Base-by-base conservation (phyloP, 2,888 invertebrate genomes). In the Hirtodrosophila confusa region DNA sequence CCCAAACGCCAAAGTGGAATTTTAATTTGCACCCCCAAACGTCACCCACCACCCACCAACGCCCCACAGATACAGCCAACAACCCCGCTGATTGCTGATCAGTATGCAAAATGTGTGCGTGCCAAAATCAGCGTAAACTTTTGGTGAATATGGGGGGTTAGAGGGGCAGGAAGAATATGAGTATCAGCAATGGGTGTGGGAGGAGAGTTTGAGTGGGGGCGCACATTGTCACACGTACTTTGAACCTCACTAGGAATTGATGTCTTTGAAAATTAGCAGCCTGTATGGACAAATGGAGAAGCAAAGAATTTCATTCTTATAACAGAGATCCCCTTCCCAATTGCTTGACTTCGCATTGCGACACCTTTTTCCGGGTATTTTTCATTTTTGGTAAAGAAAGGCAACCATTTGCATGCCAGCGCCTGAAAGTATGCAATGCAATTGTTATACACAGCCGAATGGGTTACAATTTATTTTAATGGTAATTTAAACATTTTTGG, bases 201-300 rank as follows among this genome's bases (percentile, higher is more conserved):
- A 40, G 27, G 4, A n/a, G 56, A 23, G 3, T 9, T 27, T 27
- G 41, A 9, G 31, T 31, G 40, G 41, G 12, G 40, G 37, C 29
- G 39, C 37, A 71, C 85, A 88, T 86, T 86, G 80, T 88, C 85
- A 86, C 85, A 86, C 85, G 85, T 86, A 83, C 73, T 72, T 64
- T 55, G 56, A 49, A 64, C 77, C 77, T 49, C 63, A 58, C 57
- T 62, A 12, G 50, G 75, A 88, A 85, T 88, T 86, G 86, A 87
- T 88, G 89, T 82, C 80, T 85, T 88, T 88, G 89, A 90, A 89
- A 89, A 90, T 90, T 88, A 88, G 89, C 85, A 79, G 69, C 47
- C 63, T 69, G 65, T 73, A 55, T 62, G 53, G 43, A 23, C 37
- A 60, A 35, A 66, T 66, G 67, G 56, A 36, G 53, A n/a, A 37